phyloP scores from a whole-genome alignment of 2,888 invertebrate species.

The Rhamnusium bicolor region DNA sequence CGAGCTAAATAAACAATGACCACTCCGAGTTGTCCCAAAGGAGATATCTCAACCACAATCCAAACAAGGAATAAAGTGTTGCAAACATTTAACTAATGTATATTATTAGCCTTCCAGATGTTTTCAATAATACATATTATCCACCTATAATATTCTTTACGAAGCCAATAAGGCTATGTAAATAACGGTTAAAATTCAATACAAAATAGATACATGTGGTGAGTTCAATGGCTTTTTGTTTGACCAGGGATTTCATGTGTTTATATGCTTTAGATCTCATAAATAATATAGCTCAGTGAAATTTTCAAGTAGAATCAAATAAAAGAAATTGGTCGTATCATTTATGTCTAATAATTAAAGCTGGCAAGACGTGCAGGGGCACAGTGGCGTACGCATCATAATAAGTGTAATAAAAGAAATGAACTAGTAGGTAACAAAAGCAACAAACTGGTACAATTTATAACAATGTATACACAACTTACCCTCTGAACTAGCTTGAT shows the following conservation, averaged over 20 bases:
- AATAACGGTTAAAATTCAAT: constrained; percentile 29
- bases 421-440: too few relatives aligned
- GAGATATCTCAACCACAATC: constrained; percentile 58
- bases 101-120: constrained; percentile 56
- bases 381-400: too few relatives aligned
- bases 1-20: constrained; percentile 64
- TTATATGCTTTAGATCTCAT: too few relatives aligned
- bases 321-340: too few relatives aligned
- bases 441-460: too few relatives aligned
- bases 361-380: too few relatives aligned
- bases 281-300: background rate
- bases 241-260: constrained; percentile 17
- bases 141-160: constrained; percentile 44
- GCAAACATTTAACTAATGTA: constrained; percentile 60
- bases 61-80: constrained; percentile 61
- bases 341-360: too few relatives aligned
- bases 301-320: background rate
- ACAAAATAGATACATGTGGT: constrained; percentile 31
- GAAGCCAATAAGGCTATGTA: constrained; percentile 33
- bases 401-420: too few relatives aligned
- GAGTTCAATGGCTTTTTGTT: constrained; percentile 27
- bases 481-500: too few relatives aligned
- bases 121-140: constrained; percentile 53
- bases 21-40: constrained; percentile 64
- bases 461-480: too few relatives aligned